Conservation (phyloP, 1,140 invertebrate genomes). For the Neodiprion lecontei region DNA sequence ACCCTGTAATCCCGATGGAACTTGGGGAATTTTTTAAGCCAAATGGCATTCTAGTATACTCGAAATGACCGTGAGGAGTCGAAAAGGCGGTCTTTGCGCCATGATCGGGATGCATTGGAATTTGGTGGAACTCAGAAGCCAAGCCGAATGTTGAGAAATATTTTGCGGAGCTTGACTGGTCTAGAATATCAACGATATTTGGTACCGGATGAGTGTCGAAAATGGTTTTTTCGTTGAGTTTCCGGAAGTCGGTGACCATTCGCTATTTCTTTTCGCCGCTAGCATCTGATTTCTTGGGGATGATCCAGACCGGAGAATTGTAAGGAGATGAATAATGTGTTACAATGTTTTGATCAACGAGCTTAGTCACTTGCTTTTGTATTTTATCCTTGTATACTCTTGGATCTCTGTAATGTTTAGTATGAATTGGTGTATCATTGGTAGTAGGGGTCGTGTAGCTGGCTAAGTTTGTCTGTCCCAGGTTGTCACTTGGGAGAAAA, state of each 20-base stretch:
- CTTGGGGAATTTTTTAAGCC: slow-evolving; percentile 34
- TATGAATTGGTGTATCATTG: slow-evolving; percentile 14
- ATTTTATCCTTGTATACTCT: slow-evolving; percentile 3
- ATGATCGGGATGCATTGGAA: too few species aligned
- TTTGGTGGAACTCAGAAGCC: too few species aligned
- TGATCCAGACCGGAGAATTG: slow-evolving; percentile 41
- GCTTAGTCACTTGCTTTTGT: not conserved
- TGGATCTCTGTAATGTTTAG: slow-evolving; percentile 16
- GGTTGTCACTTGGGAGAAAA: too few species aligned
- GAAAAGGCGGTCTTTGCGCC: too few species aligned
- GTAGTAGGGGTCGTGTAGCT: slow-evolving; percentile 7
- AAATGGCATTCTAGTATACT: slow-evolving; percentile 28
- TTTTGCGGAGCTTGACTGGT: too few species aligned
- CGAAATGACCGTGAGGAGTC: too few species aligned
- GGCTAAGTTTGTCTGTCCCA: too few species aligned
- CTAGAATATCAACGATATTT: slow-evolving; percentile 9
- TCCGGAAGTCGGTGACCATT: slow-evolving; percentile 27
- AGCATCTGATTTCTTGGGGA: slow-evolving; percentile 49
- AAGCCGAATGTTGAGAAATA: too few species aligned
- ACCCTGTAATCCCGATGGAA: slow-evolving; percentile 33
- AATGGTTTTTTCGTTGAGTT: slow-evolving; percentile 32
- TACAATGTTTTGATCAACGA: slow-evolving; percentile 31
- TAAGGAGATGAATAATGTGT: slow-evolving; percentile 42
- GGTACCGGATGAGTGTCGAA: slow-evolving; percentile 58
- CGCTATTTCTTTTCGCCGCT: slow-evolving; percentile 37